These are phyloP conservation scores for Onychomys torridus DNA, from an alignment of 2,797 vertebrate species.

Conservation along the genomic window DNA sequence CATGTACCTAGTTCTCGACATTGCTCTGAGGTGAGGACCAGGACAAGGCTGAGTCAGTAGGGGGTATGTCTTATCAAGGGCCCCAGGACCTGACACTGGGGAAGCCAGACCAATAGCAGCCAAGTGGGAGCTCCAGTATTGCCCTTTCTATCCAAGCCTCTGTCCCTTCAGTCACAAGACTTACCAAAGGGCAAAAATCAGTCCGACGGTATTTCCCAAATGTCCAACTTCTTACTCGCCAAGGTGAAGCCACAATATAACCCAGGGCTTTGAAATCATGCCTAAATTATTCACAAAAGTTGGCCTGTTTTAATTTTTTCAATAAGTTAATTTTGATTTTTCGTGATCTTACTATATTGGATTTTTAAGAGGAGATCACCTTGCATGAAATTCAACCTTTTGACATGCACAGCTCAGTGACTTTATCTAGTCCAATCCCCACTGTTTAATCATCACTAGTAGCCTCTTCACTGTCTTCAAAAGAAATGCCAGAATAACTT, in stretches of 20 bases:
- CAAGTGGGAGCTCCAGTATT: not conserved
- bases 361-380: not conserved
- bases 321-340: not conserved
- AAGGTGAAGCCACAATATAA: slow-evolving; percentile 28
- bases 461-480: not conserved
- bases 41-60: not conserved
- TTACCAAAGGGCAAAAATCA: not conserved
- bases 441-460: not conserved
- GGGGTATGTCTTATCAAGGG: not conserved
- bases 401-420: not conserved
- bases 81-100: not conserved
- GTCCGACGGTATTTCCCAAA: not conserved
- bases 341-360: not conserved
- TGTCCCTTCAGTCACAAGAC: not conserved
- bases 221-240: not conserved
- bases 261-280: not conserved
- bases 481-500: not conserved
- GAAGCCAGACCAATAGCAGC: not conserved
- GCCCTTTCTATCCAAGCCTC: not conserved
- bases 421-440: not conserved
- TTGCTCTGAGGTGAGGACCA: not conserved
- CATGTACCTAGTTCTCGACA: not conserved
- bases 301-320: slow-evolving; percentile 4
- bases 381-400: not conserved
- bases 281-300: not conserved